Percentiles rank a stretch among this genome's conserved stretches.
These are phyloP conservation scores for Numenius phaeopus DNA, from an alignment of 2,797 vertebrate genomes.

Conservation along the genomic window DNA sequence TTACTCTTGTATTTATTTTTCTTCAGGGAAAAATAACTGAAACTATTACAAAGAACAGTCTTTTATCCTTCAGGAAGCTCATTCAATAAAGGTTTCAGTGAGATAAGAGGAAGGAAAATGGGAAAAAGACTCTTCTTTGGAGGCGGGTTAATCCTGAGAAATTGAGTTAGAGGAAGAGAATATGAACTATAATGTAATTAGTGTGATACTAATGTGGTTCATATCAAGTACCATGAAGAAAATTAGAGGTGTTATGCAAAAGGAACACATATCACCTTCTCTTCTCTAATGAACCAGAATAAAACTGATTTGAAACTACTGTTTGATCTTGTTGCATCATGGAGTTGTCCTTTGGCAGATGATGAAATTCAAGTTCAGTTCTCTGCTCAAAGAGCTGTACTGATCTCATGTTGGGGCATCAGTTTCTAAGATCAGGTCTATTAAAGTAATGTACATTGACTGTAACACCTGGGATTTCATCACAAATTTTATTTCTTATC, in stretches of 20 bases:
- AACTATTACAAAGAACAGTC: neutral
- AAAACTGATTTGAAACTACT: neutral
- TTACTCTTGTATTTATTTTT: constrained; percentile 38
- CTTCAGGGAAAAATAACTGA: neutral
- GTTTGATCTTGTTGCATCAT: neutral
- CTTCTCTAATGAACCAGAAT: neutral
- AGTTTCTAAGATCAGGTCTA: neutral
- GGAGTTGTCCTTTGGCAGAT: neutral
- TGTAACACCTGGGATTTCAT: neutral
- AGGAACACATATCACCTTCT: neutral
- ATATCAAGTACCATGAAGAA: constrained; percentile 51
- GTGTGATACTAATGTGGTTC: constrained; percentile 25
- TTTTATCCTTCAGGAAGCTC: constrained; percentile 21
- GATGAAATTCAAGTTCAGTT: neutral
- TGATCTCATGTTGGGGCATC: neutral
- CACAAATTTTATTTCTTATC: neutral
- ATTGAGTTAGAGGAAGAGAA: constrained; percentile 44
- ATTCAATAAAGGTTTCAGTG: constrained; percentile 45
- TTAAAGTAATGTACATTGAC: neutral
- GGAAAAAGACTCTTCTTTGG: constrained; percentile 47
- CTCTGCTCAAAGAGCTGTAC: neutral
- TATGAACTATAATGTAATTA: constrained; percentile 50
- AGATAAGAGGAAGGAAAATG: constrained; percentile 41
- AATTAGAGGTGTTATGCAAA: constrained; percentile 45
- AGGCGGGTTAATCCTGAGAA: constrained; percentile 43